These are phyloP conservation scores for Drepanosiphum platanoidis DNA, from an alignment of 2,888 invertebrate species.

Conservation along the genomic window DNA sequence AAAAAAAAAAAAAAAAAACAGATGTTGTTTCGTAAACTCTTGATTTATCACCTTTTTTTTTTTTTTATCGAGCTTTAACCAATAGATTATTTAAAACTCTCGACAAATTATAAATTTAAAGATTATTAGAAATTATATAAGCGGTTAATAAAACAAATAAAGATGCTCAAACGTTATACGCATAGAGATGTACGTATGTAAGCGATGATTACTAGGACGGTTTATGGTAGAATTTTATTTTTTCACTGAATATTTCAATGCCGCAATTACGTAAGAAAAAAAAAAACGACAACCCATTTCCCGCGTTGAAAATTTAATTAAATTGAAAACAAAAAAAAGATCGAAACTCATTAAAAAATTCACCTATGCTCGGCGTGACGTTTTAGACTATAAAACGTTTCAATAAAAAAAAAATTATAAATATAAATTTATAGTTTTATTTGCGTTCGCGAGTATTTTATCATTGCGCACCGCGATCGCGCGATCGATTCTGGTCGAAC, in stretches of 20 bases:
- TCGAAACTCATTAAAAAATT: too few species aligned
- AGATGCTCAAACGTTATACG: background rate
- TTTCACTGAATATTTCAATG: background rate
- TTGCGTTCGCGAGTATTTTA: background rate
- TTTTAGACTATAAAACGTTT: background rate
- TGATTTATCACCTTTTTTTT: slow-evolving; percentile 44
- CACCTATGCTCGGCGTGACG: too few species aligned
- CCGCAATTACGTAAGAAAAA: background rate
- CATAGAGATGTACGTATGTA: background rate
- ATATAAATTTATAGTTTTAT: background rate
- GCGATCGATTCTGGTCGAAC: background rate
- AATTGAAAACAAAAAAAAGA: background rate
- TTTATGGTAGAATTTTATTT: background rate
- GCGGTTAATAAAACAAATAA: slow-evolving; percentile 41
- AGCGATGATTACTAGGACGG: background rate
- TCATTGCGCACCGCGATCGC: too few species aligned
- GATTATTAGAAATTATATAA: slow-evolving; percentile 47
- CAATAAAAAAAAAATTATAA: background rate
- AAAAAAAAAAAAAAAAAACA: slow-evolving; percentile 51
- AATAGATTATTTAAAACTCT: slow-evolving; percentile 40
- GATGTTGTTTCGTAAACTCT: slow-evolving; percentile 36
- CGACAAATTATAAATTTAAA: slow-evolving; percentile 50
- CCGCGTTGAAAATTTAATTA: background rate
- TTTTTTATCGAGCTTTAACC: slow-evolving; percentile 46
- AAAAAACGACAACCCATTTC: background rate